Evolutionary conservation across 2,797 vertebrate species (phyloP).

Genomic region (Schizopygopsis pylzovi): DNA sequence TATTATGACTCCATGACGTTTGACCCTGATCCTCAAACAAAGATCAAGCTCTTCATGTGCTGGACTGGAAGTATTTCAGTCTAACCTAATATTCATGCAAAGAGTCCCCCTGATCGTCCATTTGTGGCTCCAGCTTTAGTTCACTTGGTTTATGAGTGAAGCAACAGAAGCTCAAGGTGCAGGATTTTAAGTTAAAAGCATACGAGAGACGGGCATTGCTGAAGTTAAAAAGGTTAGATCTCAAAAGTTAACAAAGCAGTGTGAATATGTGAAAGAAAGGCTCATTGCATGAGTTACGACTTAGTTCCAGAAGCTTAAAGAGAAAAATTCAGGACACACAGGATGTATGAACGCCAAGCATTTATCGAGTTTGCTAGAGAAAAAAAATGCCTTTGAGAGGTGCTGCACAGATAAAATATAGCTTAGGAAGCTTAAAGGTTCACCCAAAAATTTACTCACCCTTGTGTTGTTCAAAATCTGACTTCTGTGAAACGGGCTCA

Average conservation of each 20-base stretch:
- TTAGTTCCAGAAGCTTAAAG: conserved; percentile 22
- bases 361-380: conserved; percentile 27
- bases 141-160: not conserved
- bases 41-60: not conserved
- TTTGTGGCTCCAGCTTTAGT: not conserved
- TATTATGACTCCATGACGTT: not conserved
- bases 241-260: conserved; percentile 33
- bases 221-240: conserved; percentile 4
- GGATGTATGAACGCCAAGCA: not conserved
- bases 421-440: not conserved
- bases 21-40: not conserved
- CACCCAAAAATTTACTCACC: not conserved
- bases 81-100: not conserved
- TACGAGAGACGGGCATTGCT: not conserved
- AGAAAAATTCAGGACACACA: conserved; percentile 2
- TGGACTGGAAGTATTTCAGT: not conserved
- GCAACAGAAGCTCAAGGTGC: not conserved
- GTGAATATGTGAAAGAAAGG: conserved; percentile 3
- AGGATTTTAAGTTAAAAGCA: not conserved
- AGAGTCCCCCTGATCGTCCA: not conserved
- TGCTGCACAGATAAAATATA: not conserved
- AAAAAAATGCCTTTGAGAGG: not conserved
- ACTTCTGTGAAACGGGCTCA: not conserved
- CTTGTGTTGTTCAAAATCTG: not conserved
- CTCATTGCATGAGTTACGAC: not conserved